Conservation (phyloP, 2,888 invertebrate genomes). For the Athalia circularis region DNA sequence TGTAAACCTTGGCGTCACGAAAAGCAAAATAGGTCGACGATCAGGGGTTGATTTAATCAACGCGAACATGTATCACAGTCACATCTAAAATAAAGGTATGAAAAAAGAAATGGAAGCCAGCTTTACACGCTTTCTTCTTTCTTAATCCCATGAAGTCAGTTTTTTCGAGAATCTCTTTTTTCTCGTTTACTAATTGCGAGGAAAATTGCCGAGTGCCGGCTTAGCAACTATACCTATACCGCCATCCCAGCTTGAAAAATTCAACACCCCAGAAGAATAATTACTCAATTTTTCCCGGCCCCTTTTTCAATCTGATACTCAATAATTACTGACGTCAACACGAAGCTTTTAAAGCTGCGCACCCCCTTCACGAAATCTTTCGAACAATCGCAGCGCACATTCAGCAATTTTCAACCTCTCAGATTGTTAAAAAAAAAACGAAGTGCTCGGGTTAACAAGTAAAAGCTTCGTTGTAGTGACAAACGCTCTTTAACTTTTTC, state of each 20-base stretch:
- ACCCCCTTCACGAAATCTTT: background rate
- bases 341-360: background rate
- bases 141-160: no score
- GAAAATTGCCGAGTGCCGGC: background rate
- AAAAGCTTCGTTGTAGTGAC: no score
- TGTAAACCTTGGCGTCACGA: background rate
- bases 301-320: background rate
- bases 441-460: background rate
- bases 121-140: no score
- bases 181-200: background rate
- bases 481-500: background rate
- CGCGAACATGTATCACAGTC: no score
- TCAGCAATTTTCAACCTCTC: no score
- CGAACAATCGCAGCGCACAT: no score
- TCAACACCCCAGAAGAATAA: background rate
- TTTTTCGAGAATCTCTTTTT: background rate
- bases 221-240: no score
- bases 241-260: background rate
- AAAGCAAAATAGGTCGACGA: background rate
- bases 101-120: no score
- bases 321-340: constrained; percentile 3
- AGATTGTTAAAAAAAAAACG: background rate
- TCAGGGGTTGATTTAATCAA: background rate
- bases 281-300: background rate
- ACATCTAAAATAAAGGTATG: no score